These are phyloP conservation scores for Papilio dardanus DNA, from an alignment of 1,140 invertebrate species.

Conservation along the genomic window DNA sequence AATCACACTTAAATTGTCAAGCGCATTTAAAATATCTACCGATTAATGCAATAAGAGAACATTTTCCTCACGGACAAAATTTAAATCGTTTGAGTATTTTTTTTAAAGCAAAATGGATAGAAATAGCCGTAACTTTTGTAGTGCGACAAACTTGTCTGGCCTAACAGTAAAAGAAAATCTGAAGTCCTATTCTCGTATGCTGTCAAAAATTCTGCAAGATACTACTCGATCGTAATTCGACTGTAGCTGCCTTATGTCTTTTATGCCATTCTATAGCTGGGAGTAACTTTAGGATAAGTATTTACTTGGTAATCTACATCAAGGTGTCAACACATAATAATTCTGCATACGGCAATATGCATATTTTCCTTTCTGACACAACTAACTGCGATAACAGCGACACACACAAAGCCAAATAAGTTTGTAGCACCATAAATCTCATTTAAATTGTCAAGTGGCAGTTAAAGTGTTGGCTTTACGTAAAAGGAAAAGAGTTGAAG, in stretches of 20 bases:
- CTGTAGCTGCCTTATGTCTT: no score
- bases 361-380: neutral
- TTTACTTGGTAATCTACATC: no score
- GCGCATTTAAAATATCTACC: neutral
- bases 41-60: neutral
- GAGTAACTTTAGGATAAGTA: no score
- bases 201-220: no score
- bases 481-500: slow-evolving; percentile 49
- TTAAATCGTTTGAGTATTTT: neutral
- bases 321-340: no score
- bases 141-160: neutral
- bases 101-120: neutral
- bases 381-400: neutral
- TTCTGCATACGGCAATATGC: neutral
- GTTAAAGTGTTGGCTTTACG: slow-evolving; percentile 24
- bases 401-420: neutral
- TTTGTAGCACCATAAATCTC: slow-evolving; percentile 5
- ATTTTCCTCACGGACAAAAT: neutral
- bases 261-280: no score
- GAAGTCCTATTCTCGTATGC: no score
- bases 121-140: neutral
- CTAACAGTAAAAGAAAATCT: neutral
- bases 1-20: slow-evolving; percentile 16
- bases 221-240: no score
- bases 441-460: slow-evolving; percentile 25